A percentile compares a stretch with the other conserved stretches of the same genome.
Evolutionary conservation across 2,113 vertebrate genomes (phyloP).

Genomic region (Myanophis thanlyinensis): DNA sequence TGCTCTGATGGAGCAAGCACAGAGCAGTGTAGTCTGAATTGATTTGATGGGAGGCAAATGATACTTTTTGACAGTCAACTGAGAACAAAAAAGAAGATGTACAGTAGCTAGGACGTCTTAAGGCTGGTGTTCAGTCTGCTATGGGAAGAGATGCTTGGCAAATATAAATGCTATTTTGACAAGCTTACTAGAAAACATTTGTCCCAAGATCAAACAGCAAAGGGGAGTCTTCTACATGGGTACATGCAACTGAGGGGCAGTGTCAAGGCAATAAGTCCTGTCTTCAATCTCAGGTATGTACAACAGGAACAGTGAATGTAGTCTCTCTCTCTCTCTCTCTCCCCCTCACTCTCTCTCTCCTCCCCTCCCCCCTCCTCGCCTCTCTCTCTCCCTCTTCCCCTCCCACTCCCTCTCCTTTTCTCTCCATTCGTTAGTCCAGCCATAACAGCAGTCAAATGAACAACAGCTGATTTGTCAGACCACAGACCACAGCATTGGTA

Average conservation of each 20-base stretch:
- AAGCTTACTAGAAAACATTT: accelerated
- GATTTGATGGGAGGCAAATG: constrained; percentile 10
- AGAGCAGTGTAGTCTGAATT: constrained; percentile 32
- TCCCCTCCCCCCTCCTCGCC: no score
- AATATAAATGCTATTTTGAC: not conserved
- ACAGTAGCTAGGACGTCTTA: not conserved
- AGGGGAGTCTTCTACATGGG: not conserved
- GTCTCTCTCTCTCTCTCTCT: not conserved
- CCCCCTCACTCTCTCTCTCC: not conserved
- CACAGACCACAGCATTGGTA: not conserved
- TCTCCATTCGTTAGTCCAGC: not conserved
- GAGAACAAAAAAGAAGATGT: not conserved
- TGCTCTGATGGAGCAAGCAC: constrained; percentile 22
- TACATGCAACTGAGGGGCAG: not conserved
- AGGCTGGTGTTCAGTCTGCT: not conserved
- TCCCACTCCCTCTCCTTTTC: not conserved
- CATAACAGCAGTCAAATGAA: not conserved
- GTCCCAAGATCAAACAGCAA: not conserved
- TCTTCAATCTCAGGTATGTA: not conserved
- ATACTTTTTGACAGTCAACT: constrained; percentile 18
- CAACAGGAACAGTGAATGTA: not conserved
- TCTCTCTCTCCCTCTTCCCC: no score
- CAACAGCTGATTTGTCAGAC: not conserved
- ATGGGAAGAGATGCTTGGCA: not conserved
- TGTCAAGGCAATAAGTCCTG: not conserved